These are phyloP conservation scores for Drosophila anceps DNA, from an alignment of 2,888 invertebrate genomes.

Conservation along the genomic window DNA sequence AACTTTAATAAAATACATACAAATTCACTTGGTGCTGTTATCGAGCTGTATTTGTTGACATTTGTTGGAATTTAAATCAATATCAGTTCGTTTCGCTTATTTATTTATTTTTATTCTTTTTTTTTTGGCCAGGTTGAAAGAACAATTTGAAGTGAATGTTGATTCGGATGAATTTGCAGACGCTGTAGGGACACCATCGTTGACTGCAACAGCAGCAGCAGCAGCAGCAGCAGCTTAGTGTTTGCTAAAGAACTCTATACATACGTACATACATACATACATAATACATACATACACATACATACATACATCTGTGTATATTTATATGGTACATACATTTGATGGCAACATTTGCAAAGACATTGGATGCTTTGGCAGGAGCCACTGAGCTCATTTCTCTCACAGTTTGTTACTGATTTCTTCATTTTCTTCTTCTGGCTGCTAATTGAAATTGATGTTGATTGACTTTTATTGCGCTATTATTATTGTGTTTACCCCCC, in stretches of 20 bases:
- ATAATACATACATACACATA: conserved; percentile 1
- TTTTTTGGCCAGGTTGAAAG: conserved; percentile 7
- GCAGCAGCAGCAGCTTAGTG: conserved; percentile 17
- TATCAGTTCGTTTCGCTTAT: conserved; percentile 18
- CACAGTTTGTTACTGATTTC: not conserved
- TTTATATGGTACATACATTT: not conserved
- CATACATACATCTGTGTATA: not conserved
- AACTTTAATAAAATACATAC: conserved; percentile 2
- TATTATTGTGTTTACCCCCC: conserved; percentile 33
- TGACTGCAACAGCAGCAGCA: not conserved
- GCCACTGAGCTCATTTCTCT: not conserved
- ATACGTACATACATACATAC: not conserved
- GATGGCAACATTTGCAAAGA: not conserved
- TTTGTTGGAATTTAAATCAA: conserved; percentile 25
- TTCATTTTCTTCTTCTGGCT: conserved; percentile 31
- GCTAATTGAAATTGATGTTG: conserved; percentile 77
- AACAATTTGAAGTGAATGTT: conserved; percentile 25
- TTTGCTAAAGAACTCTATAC: conserved; percentile 31
- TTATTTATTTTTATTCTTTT: not conserved
- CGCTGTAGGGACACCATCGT: not conserved
- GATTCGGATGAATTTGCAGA: conserved; percentile 55
- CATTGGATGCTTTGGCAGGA: not conserved
- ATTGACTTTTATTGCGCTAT: conserved; percentile 76
- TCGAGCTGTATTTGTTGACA: conserved; percentile 6
- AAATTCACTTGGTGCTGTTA: conserved; percentile 1